Base-by-base conservation (phyloP, 2,797 vertebrate genomes). In the Mustela erminea region DNA sequence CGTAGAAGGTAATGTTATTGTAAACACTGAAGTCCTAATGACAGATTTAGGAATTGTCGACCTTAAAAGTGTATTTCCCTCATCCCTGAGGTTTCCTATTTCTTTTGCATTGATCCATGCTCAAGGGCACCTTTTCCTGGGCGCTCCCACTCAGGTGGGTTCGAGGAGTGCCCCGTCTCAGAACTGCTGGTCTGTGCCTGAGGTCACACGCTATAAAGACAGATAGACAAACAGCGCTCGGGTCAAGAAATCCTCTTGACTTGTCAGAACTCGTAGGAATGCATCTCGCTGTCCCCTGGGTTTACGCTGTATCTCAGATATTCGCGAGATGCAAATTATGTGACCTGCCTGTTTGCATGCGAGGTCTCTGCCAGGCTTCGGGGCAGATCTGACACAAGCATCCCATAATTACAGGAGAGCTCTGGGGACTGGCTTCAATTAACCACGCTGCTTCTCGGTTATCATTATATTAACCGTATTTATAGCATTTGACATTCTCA, bases 401-500 rank as follows among this genome's bases (percentile, higher is more conserved):
- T 66, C 32, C 87, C 25, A 1, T 62, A 72, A 85, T 89, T 89
- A 83, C 17, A 93, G 90, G 66, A 41, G 43, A 29, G 82, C 84
- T 93, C 82, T 49, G 32, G 77, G 84, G 81, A 90, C 52, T 18
- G 58, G 68, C 80, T 74, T 58, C 80, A 90, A 85, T 94, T 91
- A 93, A 27, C 90, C 52, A 35, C 20, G 23, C 66, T 85, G 58
- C 70, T 64, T 49, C 95, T 92, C 38, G 7, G 77, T 58, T 43
- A 35, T 72, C 66, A 82, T 43, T n/a, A 8, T 11, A 25, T 83
- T 60, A 29, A 43, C 90, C 54, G 3, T 87, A 83, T 95, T 93
- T 92, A 93, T 64, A 93, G 84, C 81, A 41, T 60, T 35, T 87
- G 81, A 86, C 90, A 88, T 92, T 56, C 56, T n/a, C 84, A 60